These are phyloP conservation scores for Serrognathus titanus DNA, from an alignment of 2,888 invertebrate species.

Conservation along the genomic window DNA sequence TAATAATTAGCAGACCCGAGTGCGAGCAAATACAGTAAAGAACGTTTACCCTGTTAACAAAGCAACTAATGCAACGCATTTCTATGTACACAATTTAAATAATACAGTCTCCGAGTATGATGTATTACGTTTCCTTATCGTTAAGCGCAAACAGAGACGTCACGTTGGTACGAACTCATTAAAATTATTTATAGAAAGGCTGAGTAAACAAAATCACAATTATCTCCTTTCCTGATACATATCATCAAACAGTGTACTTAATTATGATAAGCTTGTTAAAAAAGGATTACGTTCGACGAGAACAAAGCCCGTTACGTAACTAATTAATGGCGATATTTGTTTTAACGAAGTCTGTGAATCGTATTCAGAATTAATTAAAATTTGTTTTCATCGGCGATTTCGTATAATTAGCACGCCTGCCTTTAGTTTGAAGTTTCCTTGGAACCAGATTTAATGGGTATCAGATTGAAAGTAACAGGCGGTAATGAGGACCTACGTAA, in stretches of 20 bases:
- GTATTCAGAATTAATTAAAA: too few species aligned
- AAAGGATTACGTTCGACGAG: constrained; percentile 4
- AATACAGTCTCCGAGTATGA: background rate
- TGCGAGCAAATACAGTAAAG: background rate
- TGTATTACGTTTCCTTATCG: background rate
- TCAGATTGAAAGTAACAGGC: too few species aligned
- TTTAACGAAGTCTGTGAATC: background rate
- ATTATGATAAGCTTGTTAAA: constrained; percentile 6
- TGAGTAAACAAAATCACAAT: background rate
- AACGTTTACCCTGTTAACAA: background rate
- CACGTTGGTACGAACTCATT: background rate
- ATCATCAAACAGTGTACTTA: background rate
- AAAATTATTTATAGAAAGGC: background rate
- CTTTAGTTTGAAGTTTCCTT: too few species aligned
- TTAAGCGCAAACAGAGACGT: background rate
- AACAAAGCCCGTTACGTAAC: constrained; percentile 1
- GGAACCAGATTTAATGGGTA: too few species aligned
- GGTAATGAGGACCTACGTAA: too few species aligned
- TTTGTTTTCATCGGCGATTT: too few species aligned
- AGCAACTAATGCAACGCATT: background rate
- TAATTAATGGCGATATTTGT: constrained; percentile 2
- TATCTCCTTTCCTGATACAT: background rate
- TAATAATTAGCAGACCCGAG: background rate
- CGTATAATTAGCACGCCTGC: too few species aligned
- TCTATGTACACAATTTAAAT: background rate